Percentiles rank a stretch among this genome's conserved stretches.
These are phyloP conservation scores for Tetragonisca angustula DNA, from an alignment of 2,888 invertebrate genomes.

Conservation along the genomic window DNA sequence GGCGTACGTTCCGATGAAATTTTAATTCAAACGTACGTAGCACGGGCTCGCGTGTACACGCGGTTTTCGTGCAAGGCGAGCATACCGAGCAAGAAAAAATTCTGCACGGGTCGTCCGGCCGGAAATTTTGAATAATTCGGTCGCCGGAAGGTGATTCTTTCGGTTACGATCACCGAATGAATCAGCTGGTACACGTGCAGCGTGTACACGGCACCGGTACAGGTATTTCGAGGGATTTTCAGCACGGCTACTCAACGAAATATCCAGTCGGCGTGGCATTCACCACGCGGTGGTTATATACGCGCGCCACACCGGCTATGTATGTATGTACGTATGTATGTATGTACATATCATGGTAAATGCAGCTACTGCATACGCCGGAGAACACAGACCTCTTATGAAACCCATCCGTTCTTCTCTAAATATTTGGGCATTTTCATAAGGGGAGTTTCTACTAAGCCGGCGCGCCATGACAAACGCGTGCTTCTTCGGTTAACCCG, in stretches of 20 bases:
- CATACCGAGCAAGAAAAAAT: not conserved
- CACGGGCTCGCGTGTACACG: too few species aligned
- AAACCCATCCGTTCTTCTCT: slow-evolving; percentile 63
- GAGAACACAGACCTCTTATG: slow-evolving; percentile 54
- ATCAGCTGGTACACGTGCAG: not conserved
- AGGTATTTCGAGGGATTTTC: slow-evolving; percentile 39
- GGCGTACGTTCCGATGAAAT: too few species aligned
- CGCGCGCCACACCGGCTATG: slow-evolving; percentile 7
- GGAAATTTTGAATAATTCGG: slow-evolving; percentile 10
- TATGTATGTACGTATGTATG: slow-evolving; percentile 37
- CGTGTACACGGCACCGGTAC: not conserved
- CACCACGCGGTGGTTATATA: not conserved
- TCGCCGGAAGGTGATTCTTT: not conserved
- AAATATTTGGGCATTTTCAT: slow-evolving; percentile 72
- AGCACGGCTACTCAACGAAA: slow-evolving; percentile 43
- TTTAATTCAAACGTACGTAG: not conserved
- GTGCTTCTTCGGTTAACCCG: slow-evolving; percentile 46
- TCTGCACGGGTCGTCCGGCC: not conserved
- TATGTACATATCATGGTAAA: slow-evolving; percentile 49
- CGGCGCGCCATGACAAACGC: slow-evolving; percentile 50
- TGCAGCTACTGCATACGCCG: slow-evolving; percentile 47
- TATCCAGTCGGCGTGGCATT: slow-evolving; percentile 40
- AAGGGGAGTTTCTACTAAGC: slow-evolving; percentile 46
- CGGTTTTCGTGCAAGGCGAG: too few species aligned
- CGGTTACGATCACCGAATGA: slow-evolving; percentile 1